A percentile compares a stretch with the other conserved stretches of the same genome.
These are phyloP conservation scores for Pollenia griseotomentosa DNA, from an alignment of 2,888 invertebrate species.

Conservation along the genomic window DNA sequence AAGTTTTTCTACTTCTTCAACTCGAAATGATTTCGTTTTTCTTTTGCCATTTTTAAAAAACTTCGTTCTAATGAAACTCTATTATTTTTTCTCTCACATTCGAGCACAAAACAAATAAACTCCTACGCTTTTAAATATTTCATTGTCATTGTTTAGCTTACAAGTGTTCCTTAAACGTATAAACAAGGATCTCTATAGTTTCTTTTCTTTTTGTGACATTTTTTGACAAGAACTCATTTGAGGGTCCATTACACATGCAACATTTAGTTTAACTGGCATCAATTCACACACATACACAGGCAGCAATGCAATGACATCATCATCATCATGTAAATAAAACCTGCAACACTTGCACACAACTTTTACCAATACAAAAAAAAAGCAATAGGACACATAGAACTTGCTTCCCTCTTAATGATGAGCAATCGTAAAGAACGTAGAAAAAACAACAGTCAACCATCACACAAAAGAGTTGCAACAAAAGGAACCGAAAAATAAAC, in stretches of 20 bases:
- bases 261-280: conserved; percentile 59
- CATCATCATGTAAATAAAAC: conserved; percentile 63
- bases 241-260: conserved; percentile 80
- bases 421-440: conserved; percentile 38
- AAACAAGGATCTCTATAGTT: conserved; percentile 10
- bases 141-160: conserved; percentile 58
- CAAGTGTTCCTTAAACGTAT: conserved; percentile 7
- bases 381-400: conserved; percentile 21
- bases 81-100: conserved; percentile 38
- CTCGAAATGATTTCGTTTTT: not conserved
- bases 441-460: conserved; percentile 3
- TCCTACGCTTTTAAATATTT: conserved; percentile 57
- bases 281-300: not conserved
- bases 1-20: not conserved
- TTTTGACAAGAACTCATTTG: conserved; percentile 79
- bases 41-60: not conserved
- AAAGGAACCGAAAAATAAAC: conserved; percentile 68
- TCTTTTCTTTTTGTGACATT: conserved; percentile 47
- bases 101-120: conserved; percentile 66
- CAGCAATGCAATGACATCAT: conserved; percentile 26
- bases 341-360: conserved; percentile 11
- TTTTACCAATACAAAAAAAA: not conserved
- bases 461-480: conserved; percentile 41
- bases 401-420: conserved; percentile 50
- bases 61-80: conserved; percentile 17